Evolutionary conservation across 2,888 invertebrate genomes (phyloP), one percentile per base, ranked within the genome.

Genomic region (Cephus sareptanus): DNA sequence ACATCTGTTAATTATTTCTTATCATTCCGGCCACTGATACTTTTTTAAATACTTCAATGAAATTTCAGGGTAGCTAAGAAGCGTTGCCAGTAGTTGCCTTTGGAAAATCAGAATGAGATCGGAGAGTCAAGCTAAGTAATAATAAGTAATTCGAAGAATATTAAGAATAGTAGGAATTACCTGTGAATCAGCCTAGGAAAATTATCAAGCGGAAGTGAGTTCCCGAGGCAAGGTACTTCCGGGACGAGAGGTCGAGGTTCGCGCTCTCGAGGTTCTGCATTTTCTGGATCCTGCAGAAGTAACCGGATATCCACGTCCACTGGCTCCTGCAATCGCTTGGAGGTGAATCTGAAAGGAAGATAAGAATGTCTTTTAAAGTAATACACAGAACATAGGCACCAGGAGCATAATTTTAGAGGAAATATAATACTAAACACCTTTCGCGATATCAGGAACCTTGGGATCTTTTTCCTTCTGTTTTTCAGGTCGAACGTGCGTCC

Each of bases 381-480:
- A 23, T 9, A 23, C 4, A 23, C 56, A 9, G 9, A 56, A 9
- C 15, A 2, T 56, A 37, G 6, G 56, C 56, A 56, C 56, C 56
- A 6, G 56, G 9, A 56, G 9, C 4, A 9, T 9, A 23, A 56
- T 56, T 9, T 15, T 6, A 23, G 23, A 56, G 1, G 15, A 23
- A 56, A 56, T 23, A 23, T 23, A 56, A 56, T 56, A 56, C 56
- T 56, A 56, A 56, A 1, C 23, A 56, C 56, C 69, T 34, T 15
- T 33, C 31, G 34, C 56, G 75, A 75, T 69, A 69, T 69, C 15
- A 34, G 37, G 69, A 76, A 33, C 40, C 23, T 69, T 31, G 77
- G 34, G 56, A 34, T 34, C 35, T 74, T 69, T 78, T 80, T 84
- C 79, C 80, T 81, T 80, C 79, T 80, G 82, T 81, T 82, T 77